Evolutionary conservation across 1,140 invertebrate genomes (phyloP).

Genomic region (Venturia canescens): DNA sequence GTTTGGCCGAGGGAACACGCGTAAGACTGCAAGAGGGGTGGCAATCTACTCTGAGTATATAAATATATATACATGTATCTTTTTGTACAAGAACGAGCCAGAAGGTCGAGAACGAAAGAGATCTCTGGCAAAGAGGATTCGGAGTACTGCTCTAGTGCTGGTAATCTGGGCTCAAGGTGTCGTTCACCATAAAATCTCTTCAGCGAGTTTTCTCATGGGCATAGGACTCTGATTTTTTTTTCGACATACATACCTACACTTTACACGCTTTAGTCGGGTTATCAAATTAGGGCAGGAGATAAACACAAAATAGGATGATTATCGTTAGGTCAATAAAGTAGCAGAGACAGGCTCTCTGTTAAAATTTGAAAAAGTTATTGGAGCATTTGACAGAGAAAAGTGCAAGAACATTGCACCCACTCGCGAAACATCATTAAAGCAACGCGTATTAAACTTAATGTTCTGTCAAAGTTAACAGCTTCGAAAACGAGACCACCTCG

Average conservation of each 20-base stretch:
- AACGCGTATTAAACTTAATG: constrained; percentile 40
- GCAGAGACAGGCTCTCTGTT: no score
- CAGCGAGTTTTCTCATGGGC: constrained; percentile 58
- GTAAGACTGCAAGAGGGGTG: constrained; percentile 39
- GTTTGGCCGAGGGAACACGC: constrained; percentile 40
- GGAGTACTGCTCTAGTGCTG: constrained; percentile 51
- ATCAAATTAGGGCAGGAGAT: background rate
- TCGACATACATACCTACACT: no score
- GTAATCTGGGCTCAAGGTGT: constrained; percentile 69
- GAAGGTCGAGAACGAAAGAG: constrained; percentile 10
- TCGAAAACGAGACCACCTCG: constrained; percentile 46
- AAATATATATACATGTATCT: background rate
- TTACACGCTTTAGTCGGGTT: background rate
- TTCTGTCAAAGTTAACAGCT: constrained; percentile 43
- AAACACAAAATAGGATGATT: background rate
- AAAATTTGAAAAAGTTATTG: background rate
- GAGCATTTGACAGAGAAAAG: constrained; percentile 49
- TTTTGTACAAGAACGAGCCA: background rate
- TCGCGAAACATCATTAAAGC: constrained; percentile 17
- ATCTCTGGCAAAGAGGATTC: constrained; percentile 70
- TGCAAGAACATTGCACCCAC: constrained; percentile 39
- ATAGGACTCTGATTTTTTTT: constrained; percentile 51
- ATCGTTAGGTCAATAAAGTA: background rate
- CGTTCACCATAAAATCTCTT: constrained; percentile 53
- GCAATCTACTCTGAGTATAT: constrained; percentile 7